Conservation (phyloP, 2,888 invertebrate species). For the Philhelius pedissequus region DNA sequence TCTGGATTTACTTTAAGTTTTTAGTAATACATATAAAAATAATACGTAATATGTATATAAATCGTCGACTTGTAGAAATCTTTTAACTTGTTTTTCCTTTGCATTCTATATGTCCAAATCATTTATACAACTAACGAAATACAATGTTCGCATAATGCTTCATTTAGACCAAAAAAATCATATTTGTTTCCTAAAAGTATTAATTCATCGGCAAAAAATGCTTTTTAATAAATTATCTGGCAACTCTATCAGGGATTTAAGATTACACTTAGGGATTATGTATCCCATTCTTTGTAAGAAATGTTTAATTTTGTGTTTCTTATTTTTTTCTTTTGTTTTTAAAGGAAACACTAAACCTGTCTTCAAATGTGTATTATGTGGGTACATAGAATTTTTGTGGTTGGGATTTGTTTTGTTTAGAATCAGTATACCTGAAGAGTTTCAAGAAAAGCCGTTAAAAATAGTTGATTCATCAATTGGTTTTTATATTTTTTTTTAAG, state of each 20-base stretch:
- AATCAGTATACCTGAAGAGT: constrained; percentile 2
- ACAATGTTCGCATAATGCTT: too few relatives aligned
- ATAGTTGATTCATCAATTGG: neutral
- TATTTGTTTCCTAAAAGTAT: neutral
- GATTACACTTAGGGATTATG: neutral
- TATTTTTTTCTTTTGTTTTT: neutral
- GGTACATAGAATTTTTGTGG: constrained; percentile 23
- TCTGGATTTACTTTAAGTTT: too few relatives aligned
- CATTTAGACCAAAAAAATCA: too few relatives aligned
- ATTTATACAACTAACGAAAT: too few relatives aligned
- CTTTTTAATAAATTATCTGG: neutral
- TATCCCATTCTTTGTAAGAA: neutral
- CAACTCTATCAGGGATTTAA: neutral
- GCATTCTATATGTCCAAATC: too few relatives aligned
- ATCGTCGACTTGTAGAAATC: too few relatives aligned
- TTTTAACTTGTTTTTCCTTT: too few relatives aligned
- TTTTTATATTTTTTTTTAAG: neutral
- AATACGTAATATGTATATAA: too few relatives aligned
- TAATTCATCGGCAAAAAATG: neutral
- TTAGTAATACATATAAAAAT: too few relatives aligned
- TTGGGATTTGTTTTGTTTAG: constrained; percentile 29
- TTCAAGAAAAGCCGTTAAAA: constrained; percentile 33
- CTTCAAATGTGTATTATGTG: constrained; percentile 49
- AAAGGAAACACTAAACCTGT: constrained; percentile 57
- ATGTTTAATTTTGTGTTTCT: neutral